phyloP scores from a whole-genome alignment of 2,888 invertebrate species.

The Nephrotoma appendiculata region DNA sequence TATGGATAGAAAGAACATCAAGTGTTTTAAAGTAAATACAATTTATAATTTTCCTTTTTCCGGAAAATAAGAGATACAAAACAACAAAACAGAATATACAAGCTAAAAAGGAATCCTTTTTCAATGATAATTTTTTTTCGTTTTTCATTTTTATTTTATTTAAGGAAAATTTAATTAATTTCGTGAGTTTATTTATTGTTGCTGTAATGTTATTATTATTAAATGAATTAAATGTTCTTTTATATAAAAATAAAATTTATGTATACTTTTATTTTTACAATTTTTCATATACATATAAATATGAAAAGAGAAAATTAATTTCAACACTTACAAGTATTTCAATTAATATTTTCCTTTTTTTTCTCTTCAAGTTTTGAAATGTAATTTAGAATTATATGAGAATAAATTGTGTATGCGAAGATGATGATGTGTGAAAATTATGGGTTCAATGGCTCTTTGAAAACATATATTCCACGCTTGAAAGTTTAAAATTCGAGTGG shows the following conservation, averaged over 20 bases:
- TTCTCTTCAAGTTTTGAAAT: neutral
- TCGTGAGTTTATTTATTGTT: neutral
- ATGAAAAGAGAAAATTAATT: neutral
- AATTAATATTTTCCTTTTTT: neutral
- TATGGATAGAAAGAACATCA: neutral
- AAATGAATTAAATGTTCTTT: neutral
- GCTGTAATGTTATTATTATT: neutral
- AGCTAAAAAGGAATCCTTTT: neutral
- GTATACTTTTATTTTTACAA: neutral
- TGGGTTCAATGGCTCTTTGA: neutral
- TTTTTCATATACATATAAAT: neutral
- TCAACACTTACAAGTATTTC: neutral
- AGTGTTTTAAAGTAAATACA: neutral
- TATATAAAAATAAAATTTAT: neutral
- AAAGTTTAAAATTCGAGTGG: too few relatives aligned
- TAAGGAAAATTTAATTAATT: neutral
- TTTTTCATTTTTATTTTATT: neutral
- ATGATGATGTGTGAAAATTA: neutral
- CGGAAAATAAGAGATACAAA: neutral
- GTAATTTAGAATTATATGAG: neutral
- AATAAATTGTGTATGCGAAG: neutral
- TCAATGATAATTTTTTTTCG: neutral
- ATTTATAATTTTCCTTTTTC: neutral
- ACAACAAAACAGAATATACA: neutral
- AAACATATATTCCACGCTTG: neutral